Conservation (phyloP, 2,888 invertebrate species). For the Phengaris arion region DNA sequence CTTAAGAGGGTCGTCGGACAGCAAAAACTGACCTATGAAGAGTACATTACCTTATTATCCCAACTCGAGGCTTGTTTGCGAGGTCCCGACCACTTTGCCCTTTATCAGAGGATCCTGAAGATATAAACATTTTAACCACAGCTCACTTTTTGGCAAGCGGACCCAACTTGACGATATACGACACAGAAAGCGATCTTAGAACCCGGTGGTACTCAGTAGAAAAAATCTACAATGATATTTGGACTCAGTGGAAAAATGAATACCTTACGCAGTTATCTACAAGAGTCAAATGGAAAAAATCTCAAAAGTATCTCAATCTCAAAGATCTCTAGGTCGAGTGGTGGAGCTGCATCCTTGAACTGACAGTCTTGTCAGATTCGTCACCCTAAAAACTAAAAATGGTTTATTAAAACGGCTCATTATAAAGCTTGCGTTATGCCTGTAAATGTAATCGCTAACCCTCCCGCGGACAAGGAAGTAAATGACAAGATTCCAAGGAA, state of each 20-base stretch:
- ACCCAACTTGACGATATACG: constrained; percentile 14
- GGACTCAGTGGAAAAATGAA: constrained; percentile 24
- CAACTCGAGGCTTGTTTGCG: too few relatives aligned
- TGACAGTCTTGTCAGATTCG: constrained; percentile 21
- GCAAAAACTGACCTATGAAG: too few relatives aligned
- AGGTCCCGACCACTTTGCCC: too few relatives aligned
- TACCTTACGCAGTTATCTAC: too few relatives aligned
- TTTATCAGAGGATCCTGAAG: too few relatives aligned
- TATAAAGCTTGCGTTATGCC: constrained; percentile 2
- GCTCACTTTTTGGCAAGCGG: constrained; percentile 30
- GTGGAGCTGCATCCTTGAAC: constrained; percentile 26
- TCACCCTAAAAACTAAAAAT: constrained; percentile 24
- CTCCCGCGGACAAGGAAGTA: too few relatives aligned
- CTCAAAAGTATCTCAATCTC: constrained; percentile 27
- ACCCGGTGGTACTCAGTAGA: constrained; percentile 32
- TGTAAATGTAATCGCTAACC: neutral
- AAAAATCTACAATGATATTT: constrained; percentile 32
- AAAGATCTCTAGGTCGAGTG: constrained; percentile 27
- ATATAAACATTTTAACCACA: constrained; percentile 8
- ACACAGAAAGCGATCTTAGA: constrained; percentile 30
- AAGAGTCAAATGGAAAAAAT: too few relatives aligned
- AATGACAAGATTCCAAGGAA: too few relatives aligned
- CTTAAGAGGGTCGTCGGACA: too few relatives aligned
- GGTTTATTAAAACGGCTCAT: constrained; percentile 16
- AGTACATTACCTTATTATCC: too few relatives aligned